These are phyloP conservation scores for Drosophila ustulata DNA, from an alignment of 2,888 invertebrate genomes.

Conservation along the genomic window DNA sequence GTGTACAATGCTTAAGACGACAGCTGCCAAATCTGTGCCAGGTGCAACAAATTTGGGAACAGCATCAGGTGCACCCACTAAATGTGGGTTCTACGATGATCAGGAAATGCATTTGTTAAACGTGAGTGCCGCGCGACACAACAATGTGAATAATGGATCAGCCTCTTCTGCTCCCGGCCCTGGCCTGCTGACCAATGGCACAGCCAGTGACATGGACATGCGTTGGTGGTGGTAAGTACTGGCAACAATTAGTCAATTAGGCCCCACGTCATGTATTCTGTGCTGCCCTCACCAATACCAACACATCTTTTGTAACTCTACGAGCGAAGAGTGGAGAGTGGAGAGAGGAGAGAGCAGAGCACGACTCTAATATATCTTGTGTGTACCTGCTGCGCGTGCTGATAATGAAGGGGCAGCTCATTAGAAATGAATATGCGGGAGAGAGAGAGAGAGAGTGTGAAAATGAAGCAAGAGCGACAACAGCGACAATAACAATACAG, in stretches of 20 bases:
- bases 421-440: slow-evolving; percentile 28
- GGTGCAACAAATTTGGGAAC: slow-evolving; percentile 47
- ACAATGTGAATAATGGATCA: slow-evolving; percentile 48
- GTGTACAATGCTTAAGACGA: slow-evolving; percentile 27
- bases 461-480: slow-evolving; percentile 20
- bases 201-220: slow-evolving; percentile 82
- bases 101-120: slow-evolving; percentile 70
- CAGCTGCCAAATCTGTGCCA: slow-evolving; percentile 66
- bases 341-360: background rate
- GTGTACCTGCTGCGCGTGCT: slow-evolving; percentile 15
- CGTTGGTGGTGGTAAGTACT: slow-evolving; percentile 84
- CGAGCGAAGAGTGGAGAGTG: slow-evolving; percentile 8
- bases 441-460: slow-evolving; percentile 9
- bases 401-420: slow-evolving; percentile 25
- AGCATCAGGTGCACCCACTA: slow-evolving; percentile 17
- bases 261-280: slow-evolving; percentile 3
- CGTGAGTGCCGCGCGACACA: slow-evolving; percentile 43
- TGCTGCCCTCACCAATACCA: background rate
- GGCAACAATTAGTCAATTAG: background rate
- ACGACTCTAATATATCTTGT: slow-evolving; percentile 5
- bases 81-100: slow-evolving; percentile 48
- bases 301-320: slow-evolving; percentile 13
- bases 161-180: slow-evolving; percentile 80
- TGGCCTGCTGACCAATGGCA: slow-evolving; percentile 52
- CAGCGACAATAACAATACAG: slow-evolving; percentile 24